These are phyloP conservation scores for Steinernema carpocapsae DNA, from an alignment of 2,888 invertebrate genomes.

Conservation along the genomic window DNA sequence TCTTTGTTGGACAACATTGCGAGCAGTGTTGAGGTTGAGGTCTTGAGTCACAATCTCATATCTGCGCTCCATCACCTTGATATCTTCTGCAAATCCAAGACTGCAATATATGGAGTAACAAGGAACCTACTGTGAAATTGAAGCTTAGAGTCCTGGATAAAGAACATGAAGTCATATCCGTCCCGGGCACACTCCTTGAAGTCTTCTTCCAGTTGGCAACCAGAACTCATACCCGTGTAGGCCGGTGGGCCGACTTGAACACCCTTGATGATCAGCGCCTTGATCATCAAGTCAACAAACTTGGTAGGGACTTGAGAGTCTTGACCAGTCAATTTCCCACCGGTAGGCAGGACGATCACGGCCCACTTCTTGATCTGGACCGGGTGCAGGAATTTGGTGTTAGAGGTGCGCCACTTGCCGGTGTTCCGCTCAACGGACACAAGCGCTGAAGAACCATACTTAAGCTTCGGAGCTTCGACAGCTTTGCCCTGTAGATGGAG, in stretches of 20 bases:
- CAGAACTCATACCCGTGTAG: neutral
- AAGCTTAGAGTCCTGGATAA: constrained; percentile 22
- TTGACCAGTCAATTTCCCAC: neutral
- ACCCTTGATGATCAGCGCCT: neutral
- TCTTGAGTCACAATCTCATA: constrained; percentile 38
- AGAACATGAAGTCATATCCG: constrained; percentile 21
- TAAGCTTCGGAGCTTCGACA: neutral
- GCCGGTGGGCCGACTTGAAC: neutral
- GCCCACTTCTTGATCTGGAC: neutral
- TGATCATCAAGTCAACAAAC: neutral
- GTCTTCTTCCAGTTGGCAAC: neutral
- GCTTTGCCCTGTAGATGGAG: neutral
- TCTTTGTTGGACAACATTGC: constrained; percentile 3
- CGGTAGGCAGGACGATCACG: neutral
- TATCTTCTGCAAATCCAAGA: constrained; percentile 33
- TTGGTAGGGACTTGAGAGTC: neutral
- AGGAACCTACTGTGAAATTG: constrained; percentile 32
- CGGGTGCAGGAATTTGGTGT: neutral
- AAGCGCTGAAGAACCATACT: neutral
- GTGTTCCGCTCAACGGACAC: neutral
- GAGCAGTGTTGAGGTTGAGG: constrained; percentile 1
- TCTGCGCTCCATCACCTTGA: constrained; percentile 35
- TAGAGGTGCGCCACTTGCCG: neutral
- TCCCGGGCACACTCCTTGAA: neutral
- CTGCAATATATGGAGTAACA: neutral